Evolutionary conservation across 2,888 invertebrate genomes (phyloP).

Genomic region (Agrotis exclamationis): DNA sequence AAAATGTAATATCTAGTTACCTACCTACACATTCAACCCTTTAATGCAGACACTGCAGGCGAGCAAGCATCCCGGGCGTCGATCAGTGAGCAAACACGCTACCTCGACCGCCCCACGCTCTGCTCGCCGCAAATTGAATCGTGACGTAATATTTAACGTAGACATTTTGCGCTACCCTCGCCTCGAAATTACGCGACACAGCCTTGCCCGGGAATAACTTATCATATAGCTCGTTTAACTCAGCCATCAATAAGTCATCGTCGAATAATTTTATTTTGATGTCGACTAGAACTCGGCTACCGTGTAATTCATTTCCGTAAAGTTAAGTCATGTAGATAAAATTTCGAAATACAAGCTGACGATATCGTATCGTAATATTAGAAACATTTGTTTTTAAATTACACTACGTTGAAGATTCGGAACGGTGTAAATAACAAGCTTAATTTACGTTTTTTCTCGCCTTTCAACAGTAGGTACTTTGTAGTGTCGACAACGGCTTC

Average conservation of each 20-base stretch:
- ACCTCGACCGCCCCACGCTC: constrained; percentile 61
- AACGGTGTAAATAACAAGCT: constrained; percentile 26
- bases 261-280: constrained; percentile 76
- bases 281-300: constrained; percentile 67
- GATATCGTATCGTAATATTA: constrained; percentile 36
- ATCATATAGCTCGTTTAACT: constrained; percentile 79
- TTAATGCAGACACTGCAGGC: constrained; percentile 40
- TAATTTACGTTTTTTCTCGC: constrained; percentile 16
- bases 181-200: constrained; percentile 73
- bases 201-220: constrained; percentile 75
- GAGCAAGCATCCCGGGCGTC: constrained; percentile 37
- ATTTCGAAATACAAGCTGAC: constrained; percentile 55
- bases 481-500: constrained; percentile 21
- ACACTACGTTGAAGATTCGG: constrained; percentile 22
- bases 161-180: constrained; percentile 73
- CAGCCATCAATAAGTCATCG: constrained; percentile 76
- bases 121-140: constrained; percentile 75
- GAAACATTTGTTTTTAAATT: constrained; percentile 52
- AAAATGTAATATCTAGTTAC: constrained; percentile 15
- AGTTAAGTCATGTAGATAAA: constrained; percentile 64
- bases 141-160: constrained; percentile 77
- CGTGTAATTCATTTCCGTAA: constrained; percentile 69
- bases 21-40: constrained; percentile 40
- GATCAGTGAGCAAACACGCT: constrained; percentile 64
- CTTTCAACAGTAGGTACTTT: constrained; percentile 30